Evolutionary conservation across 2,113 vertebrate genomes (phyloP).

Genomic region (Syngnathus floridae): DNA sequence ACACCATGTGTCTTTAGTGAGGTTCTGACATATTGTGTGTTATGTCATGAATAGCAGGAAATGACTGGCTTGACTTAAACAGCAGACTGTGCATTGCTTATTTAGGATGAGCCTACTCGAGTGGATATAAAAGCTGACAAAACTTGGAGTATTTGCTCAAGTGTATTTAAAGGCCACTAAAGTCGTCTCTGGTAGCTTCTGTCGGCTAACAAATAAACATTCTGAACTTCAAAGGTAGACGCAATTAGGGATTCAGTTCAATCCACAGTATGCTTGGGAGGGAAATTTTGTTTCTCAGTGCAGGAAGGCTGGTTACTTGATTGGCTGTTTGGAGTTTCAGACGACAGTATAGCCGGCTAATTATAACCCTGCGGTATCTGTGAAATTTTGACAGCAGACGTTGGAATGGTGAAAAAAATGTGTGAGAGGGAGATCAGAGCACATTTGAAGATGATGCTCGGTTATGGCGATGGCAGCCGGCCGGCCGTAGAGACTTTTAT

Average conservation of each 20-base stretch:
- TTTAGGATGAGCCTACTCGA: not conserved
- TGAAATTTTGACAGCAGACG: slow-evolving; percentile 47
- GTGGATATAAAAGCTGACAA: not conserved
- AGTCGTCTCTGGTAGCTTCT: slow-evolving; percentile 11
- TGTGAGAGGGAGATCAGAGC: slow-evolving; percentile 49
- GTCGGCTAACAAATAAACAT: slow-evolving; percentile 31
- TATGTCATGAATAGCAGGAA: not conserved
- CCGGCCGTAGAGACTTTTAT: slow-evolving; percentile 1
- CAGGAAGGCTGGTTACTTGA: slow-evolving; percentile 15
- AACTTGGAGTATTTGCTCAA: not conserved
- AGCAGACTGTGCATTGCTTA: not conserved
- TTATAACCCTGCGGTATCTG: slow-evolving; percentile 55
- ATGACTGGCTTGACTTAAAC: not conserved
- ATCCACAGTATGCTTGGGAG: slow-evolving; percentile 23
- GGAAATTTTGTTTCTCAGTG: slow-evolving; percentile 13
- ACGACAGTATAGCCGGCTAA: slow-evolving; percentile 48
- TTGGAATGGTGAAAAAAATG: slow-evolving; percentile 21
- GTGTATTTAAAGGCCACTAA: not conserved
- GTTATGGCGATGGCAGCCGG: slow-evolving; percentile 28
- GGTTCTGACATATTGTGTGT: not conserved
- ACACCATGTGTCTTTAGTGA: not conserved
- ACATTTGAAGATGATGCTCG: slow-evolving; percentile 50
- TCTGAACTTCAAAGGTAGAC: slow-evolving; percentile 42
- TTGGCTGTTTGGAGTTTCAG: slow-evolving; percentile 32
- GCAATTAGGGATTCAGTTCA: slow-evolving; percentile 43